A percentile compares a stretch with the other conserved stretches of the same genome.
phyloP scores from a whole-genome alignment of 2,797 vertebrate genomes.

The Glyptemys insculpta region DNA sequence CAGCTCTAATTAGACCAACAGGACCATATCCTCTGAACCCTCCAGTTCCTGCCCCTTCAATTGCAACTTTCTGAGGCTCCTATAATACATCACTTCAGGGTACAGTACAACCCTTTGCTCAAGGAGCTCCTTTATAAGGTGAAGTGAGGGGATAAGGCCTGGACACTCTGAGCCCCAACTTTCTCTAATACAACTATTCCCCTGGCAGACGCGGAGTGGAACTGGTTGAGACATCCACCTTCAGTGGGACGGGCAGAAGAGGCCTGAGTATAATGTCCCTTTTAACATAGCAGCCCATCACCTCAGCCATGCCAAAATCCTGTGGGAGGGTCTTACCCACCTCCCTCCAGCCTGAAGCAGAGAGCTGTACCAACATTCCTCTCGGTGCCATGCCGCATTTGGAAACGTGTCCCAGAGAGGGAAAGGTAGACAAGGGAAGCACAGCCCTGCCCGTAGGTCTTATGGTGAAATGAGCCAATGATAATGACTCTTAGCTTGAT shows the following conservation, averaged over 20 bases:
- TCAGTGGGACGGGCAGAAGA: background rate
- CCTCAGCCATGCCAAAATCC: background rate
- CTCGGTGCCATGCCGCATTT: rapidly evolving
- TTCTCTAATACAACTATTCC: background rate
- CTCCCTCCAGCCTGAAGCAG: background rate
- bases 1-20: background rate
- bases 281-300: background rate
- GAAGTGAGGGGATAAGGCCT: background rate
- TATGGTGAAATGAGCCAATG: rapidly evolving
- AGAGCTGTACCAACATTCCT: background rate
- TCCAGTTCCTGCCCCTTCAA: background rate
- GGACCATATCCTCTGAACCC: background rate
- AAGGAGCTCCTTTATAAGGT: background rate
- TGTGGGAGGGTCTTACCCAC: background rate
- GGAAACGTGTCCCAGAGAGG: background rate
- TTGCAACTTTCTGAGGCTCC: background rate
- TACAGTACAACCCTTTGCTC: background rate
- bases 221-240: background rate
- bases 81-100: background rate
- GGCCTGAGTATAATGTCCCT: background rate
- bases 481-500: rapidly evolving
- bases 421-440: background rate
- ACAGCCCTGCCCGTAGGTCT: background rate
- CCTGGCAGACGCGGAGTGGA: background rate
- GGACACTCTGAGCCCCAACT: background rate